phyloP scores from a whole-genome alignment of 2,888 invertebrate genomes.

The Empis stercorea region DNA sequence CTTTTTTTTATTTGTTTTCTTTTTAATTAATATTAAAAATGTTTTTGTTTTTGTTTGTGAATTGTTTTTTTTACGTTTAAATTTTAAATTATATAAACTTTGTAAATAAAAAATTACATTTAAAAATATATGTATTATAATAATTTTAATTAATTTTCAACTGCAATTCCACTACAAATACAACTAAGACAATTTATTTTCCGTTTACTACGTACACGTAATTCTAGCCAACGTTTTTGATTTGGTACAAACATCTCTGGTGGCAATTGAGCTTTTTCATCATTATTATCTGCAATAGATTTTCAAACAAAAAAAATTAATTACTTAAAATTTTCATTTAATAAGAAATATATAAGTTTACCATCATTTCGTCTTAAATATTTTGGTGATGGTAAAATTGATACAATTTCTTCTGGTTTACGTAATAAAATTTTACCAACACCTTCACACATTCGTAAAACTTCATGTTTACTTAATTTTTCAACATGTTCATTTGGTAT shows the following conservation, averaged over 20 bases:
- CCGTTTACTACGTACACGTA: conserved; percentile 46
- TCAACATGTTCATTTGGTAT: conserved; percentile 39
- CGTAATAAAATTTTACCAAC: conserved; percentile 67
- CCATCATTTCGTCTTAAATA: conserved; percentile 20
- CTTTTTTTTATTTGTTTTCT: too few species aligned
- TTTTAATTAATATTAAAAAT: too few species aligned
- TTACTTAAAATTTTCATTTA: too few species aligned
- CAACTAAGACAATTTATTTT: conserved; percentile 11
- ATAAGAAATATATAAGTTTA: conserved; percentile 2
- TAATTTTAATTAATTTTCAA: background rate
- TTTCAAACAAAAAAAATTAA: too few species aligned
- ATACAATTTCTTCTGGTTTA: conserved; percentile 72
- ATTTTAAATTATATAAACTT: too few species aligned
- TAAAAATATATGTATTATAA: background rate
- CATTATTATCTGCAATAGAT: conserved; percentile 31
- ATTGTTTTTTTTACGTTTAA: too few species aligned
- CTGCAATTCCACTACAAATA: conserved; percentile 10
- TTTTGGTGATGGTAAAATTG: conserved; percentile 45
- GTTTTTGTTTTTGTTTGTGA: too few species aligned
- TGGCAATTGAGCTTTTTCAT: conserved; percentile 54
- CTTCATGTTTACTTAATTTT: conserved; percentile 39
- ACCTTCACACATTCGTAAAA: conserved; percentile 60
- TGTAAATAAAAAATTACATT: too few species aligned
- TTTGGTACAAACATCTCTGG: conserved; percentile 90
- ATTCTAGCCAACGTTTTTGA: conserved; percentile 76